Conservation (phyloP, 1,140 invertebrate species). For the Gryon sp. region DNA sequence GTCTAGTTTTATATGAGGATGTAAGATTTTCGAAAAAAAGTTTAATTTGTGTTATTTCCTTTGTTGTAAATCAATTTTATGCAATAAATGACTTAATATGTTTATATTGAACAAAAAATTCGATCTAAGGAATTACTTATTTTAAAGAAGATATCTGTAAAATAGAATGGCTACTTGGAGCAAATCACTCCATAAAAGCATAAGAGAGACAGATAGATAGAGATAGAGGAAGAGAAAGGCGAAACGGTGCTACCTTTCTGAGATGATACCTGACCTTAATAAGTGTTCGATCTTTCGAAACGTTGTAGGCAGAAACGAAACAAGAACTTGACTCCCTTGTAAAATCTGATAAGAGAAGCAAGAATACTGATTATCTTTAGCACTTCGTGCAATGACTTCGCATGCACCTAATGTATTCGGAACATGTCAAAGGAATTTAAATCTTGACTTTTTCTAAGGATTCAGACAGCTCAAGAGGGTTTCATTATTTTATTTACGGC, state of each 20-base stretch:
- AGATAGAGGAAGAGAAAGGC: no score
- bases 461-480: slow-evolving; percentile 22
- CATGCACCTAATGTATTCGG: slow-evolving; percentile 37
- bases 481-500: slow-evolving; percentile 36
- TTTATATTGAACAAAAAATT: no score
- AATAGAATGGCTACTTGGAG: no score
- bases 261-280: slow-evolving; percentile 75
- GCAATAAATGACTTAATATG: no score
- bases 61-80: no score
- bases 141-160: no score
- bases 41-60: no score
- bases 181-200: no score
- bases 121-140: no score
- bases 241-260: slow-evolving; percentile 43
- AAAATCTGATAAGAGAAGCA: slow-evolving; percentile 49
- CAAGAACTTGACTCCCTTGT: slow-evolving; percentile 56
- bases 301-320: slow-evolving; percentile 31
- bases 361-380: slow-evolving; percentile 50
- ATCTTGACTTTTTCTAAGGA: slow-evolving; percentile 23
- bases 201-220: no score
- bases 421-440: slow-evolving; percentile 27
- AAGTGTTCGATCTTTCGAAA: slow-evolving; percentile 69
- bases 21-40: no score
- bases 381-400: slow-evolving; percentile 43
- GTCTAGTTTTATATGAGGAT: no score